Evolutionary conservation across 2,797 vertebrate genomes (phyloP), one percentile per base, ranked within the genome.

Genomic region (Syncerus caffer): DNA sequence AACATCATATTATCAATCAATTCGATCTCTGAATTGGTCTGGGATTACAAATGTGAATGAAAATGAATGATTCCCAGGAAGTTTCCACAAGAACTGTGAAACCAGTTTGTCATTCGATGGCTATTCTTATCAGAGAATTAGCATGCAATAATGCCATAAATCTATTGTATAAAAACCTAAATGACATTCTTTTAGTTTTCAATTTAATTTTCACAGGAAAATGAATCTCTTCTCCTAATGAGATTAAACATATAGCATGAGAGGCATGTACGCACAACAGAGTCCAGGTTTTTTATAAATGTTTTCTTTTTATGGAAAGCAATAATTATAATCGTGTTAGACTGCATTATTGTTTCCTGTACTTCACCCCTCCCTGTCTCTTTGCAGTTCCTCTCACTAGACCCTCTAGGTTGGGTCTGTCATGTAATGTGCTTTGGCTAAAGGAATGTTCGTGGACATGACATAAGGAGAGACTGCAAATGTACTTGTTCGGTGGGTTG

Each of bases 51-150:
- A 89, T 82, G 82, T 87, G 89, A 53, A 74, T 87, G 62, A 78
- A 91, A 85, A 96, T 57, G n/a, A 84, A 25, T 31, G 92, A 92
- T 94, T 93, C 50, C 67, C 27, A 94, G 82, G 29, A 89, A 94
- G 21, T 6, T 50, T 62, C 15, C 19, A 64, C 76, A 85, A 86
- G 25, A 93, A 93, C 47, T 95, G 23, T 58, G 38, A 57, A 95
- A 76, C 27, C 57, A 88, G 50, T 91, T 95, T 87, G 62, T 76
- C 89, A 95, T 25, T 85, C 2, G 15, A 15, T 80, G 50, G 53
- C 31, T 84, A 74, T 4, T 85, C 89, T 89, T 90, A 92, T 64
- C 67, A 87, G 83, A 95, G 17, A 29, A 78, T 62, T 79, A 79
- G 10, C 62, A 86, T 78, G 57, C 16, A 79, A 93, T 89, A 83